phyloP scores from a whole-genome alignment of 2,797 vertebrate species.

The Cichlasoma orientale region DNA sequence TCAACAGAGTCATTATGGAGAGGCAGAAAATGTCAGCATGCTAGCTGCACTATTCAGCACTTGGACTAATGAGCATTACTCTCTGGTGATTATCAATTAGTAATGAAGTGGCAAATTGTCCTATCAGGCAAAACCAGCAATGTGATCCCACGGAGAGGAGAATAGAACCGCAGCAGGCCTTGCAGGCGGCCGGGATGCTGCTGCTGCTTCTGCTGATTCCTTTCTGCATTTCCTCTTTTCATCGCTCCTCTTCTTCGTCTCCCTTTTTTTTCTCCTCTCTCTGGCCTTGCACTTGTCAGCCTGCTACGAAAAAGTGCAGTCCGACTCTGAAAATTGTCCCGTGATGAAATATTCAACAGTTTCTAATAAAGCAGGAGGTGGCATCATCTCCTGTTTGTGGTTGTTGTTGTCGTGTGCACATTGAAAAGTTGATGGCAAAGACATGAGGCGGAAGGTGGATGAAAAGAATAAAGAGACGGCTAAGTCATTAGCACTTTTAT shows the following conservation, averaged over 20 bases:
- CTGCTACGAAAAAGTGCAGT: conserved; percentile 40
- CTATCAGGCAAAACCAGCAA: conserved; percentile 57
- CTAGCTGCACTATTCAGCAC: conserved; percentile 56
- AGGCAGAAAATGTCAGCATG: conserved; percentile 67
- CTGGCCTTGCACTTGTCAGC: conserved; percentile 32
- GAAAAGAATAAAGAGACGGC: not conserved
- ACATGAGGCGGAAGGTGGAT: not conserved
- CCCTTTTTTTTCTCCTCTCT: not conserved
- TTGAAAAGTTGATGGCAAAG: not conserved
- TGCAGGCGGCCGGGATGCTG: conserved; percentile 17
- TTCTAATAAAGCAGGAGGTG: conserved; percentile 36
- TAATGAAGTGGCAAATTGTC: conserved; percentile 80
- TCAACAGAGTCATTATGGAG: conserved; percentile 56
- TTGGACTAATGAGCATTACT: conserved; percentile 71
- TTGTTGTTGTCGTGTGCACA: conserved; percentile 16
- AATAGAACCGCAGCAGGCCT: conserved; percentile 30
- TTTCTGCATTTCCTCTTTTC: conserved; percentile 20
- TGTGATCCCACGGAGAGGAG: conserved; percentile 35
- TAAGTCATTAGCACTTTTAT: conserved; percentile 20
- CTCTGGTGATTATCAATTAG: conserved; percentile 76
- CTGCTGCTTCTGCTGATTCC: conserved; percentile 16
- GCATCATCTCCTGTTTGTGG: not conserved
- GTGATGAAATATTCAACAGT: conserved; percentile 74
- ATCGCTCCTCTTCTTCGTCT: not conserved
- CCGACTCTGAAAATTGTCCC: conserved; percentile 58